Percentiles rank a stretch among this genome's conserved stretches.
Conservation (phyloP, 2,888 invertebrate species). For the Meteorus cinctellus region DNA sequence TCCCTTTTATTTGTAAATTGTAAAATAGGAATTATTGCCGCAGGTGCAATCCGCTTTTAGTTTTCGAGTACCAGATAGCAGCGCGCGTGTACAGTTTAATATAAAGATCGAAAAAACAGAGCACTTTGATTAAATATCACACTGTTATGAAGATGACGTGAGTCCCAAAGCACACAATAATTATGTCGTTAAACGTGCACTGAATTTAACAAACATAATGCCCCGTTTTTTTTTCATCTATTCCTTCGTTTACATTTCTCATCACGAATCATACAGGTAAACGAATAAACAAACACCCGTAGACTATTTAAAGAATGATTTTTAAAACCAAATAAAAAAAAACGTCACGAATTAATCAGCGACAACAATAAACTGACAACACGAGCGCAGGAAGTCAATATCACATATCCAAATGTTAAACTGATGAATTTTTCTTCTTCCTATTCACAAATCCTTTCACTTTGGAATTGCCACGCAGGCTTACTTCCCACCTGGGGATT, state of each 20-base stretch:
- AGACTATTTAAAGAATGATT: not conserved
- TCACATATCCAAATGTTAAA: constrained; percentile 5
- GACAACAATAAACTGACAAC: constrained; percentile 1
- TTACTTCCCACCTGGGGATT: constrained; percentile 25
- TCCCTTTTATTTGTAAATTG: not conserved
- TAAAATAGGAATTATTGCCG: not conserved
- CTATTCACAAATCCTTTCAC: constrained; percentile 34
- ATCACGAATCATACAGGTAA: not conserved
- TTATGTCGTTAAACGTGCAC: constrained; percentile 2
- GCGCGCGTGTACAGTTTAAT: not conserved
- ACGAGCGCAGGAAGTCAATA: constrained; percentile 5
- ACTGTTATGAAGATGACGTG: constrained; percentile 1
- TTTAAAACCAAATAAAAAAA: not conserved
- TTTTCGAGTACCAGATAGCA: not conserved
- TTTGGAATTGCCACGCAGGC: constrained; percentile 34
- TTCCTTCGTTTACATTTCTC: not conserved
- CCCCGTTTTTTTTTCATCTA: not conserved
- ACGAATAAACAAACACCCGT: not conserved
- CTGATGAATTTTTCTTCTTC: not conserved
- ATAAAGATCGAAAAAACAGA: not conserved
- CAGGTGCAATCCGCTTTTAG: not conserved
- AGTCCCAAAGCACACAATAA: constrained; percentile 1
- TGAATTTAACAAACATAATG: not conserved
- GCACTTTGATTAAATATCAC: not conserved
- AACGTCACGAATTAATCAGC: not conserved